Evolutionary conservation across 1,140 invertebrate species (phyloP), one percentile per base, ranked within the genome.

Genomic region (Bombus sylvicola): DNA sequence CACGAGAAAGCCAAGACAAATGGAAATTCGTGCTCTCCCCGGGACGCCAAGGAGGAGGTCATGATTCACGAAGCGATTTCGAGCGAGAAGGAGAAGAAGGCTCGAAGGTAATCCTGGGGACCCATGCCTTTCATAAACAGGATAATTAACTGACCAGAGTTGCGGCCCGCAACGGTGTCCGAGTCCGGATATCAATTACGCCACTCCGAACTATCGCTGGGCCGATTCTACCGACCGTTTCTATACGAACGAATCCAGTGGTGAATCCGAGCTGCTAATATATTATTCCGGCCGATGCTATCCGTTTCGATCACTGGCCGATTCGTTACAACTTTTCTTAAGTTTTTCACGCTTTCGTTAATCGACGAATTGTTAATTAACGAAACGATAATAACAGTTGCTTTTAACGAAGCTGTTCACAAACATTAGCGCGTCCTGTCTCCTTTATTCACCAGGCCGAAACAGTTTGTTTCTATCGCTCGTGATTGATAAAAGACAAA

Each of bases 31-130:
- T 72, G 66, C 66, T 69, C 78, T 69, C 31, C 18, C 15, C 31
- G 28, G 18, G 43, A 43, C 34, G 3, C 6, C n/a, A 8, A 2
- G 10, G 18, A 13, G 18, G 3, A 31, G 47, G 22, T 25, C 22
- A 34, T 72, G 53, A 85, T 80, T 85, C 64, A 72, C 83, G 39
- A 39, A 64, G 39, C 25, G 75, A 85, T 64, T 83, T 83, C 81
- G 57, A 66, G 28, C 8, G 68, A 2, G 31, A 28, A 10, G 22
- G 2, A 31, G 37, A 41, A 18, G 31, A 18, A n/a, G 25, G n/a
- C 31, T 4, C 28, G 10, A 39, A 39, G 73, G 77, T 77, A n/a
- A 64, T 37, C 62, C 72, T 0, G 13, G 41, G 28, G 28, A 68
- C 31, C 10, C 22, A 0, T 37, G 12, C 34, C 66, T 71, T 72